Base-by-base conservation (phyloP, 2,888 invertebrate genomes). In the Apoderus coryli region DNA sequence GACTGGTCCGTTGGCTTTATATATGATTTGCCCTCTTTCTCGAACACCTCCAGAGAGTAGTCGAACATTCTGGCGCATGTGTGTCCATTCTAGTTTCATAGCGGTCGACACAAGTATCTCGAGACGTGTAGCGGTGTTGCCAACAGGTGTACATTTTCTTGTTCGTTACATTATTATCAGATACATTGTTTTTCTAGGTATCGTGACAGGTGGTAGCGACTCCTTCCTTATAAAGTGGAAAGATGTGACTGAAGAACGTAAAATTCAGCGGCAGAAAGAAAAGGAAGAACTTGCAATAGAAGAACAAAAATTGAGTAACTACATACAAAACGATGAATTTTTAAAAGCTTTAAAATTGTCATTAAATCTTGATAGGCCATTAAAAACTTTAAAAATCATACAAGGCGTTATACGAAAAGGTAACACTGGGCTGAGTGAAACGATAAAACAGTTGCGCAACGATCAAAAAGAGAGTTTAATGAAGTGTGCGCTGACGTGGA, bases 131-230 rank as follows among this genome's bases (percentile, higher is more conserved):
- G n/a, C n/a, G n/a, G n/a, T n/a, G n/a, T n/a, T n/a, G n/a, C n/a
- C n/a, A n/a, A n/a, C n/a, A n/a, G n/a, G n/a, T n/a, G n/a, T n/a
- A n/a, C n/a, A n/a, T n/a, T n/a, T n/a, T n/a, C n/a, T n/a, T n/a
- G n/a, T n/a, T n/a, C n/a, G n/a, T n/a, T n/a, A n/a, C n/a, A n/a
- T n/a, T n/a, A n/a, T n/a, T n/a, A n/a, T n/a, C n/a, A n/a, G n/a
- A n/a, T n/a, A n/a, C n/a, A n/a, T n/a, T n/a, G n/a, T n/a, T n/a
- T n/a, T n/a, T n/a, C n/a, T n/a, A n/a, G n/a, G n/a, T n/a, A n/a
- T n/a, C n/a, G n/a, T n/a, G n/a, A n/a, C n/a, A 10, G 93, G 92
- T 9, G 89, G 84, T 3, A 79, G 81, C 1, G 92, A 93, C 61
- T 90, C 93, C 0, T 68, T 72, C 44, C 57, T 95, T 31, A 72